Evolutionary conservation across 2,797 vertebrate species (phyloP), one percentile per base, ranked within the genome.

Genomic region (Fistularia commersonii): DNA sequence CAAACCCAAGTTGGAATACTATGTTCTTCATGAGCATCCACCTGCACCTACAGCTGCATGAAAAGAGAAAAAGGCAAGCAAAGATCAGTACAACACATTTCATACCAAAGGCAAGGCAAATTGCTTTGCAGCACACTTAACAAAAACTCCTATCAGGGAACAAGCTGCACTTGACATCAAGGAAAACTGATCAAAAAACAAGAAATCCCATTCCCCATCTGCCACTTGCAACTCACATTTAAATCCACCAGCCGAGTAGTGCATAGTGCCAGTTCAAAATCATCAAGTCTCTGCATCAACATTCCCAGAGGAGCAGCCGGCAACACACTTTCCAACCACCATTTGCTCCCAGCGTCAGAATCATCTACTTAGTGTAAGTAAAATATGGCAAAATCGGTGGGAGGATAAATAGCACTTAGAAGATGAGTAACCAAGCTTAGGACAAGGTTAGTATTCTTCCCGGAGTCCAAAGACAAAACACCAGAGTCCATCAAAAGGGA

Each of bases 371-470:
- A 41, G 52, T 15, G 59, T 35, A 51, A 47, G 54, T 23, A 23
- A 23, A 23, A 23, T 23, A 23, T 23, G 23, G 23, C 23, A 23
- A 23, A 23, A 23, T 65, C 77, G 72, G 68, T 38, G 61, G 61
- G 80, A 79, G 55, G 41, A 49, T 58, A 55, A 48, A 69, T 68
- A 72, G 74, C 67, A 47, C 57, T 45, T 8, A 52, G 49, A 64
- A 78, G 76, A 82, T 75, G 74, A 84, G 77, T 67, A 81, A 78
- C 69, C 67, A 36, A 7, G 15, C 65, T 54, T 61, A 66, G 76
- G 69, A 89, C 84, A 87, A 87, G 79, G 80, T 72, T 76, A 72
- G 63, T 67, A 84, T 89, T 89, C 77, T 86, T 76, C 54, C 58
- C 46, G 0, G 34, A 72, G 72, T 70, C 65, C 68, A 69, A 78